Percentiles rank a stretch among this genome's conserved stretches.
Evolutionary conservation across 2,888 invertebrate species (phyloP).

Genomic region (Coelinius sp.): DNA sequence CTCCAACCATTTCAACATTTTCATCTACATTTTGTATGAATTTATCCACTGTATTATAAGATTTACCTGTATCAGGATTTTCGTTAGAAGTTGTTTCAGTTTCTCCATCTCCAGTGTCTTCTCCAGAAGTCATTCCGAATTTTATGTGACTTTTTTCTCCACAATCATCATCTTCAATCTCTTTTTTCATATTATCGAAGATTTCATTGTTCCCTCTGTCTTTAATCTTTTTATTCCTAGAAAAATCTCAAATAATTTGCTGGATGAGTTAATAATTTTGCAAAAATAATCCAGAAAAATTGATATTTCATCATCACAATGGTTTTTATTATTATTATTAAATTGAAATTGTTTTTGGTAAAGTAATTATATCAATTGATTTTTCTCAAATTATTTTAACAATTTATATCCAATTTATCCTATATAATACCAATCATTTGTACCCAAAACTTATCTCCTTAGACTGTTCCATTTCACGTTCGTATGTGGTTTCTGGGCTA

Average conservation of each 20-base stretch:
- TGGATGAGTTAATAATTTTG: too few relatives aligned
- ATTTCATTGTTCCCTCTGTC: too few relatives aligned
- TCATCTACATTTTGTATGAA: not conserved
- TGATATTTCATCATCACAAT: too few relatives aligned
- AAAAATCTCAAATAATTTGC: too few relatives aligned
- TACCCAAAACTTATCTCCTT: constrained; percentile 1
- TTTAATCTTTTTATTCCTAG: too few relatives aligned
- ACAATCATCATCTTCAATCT: not conserved
- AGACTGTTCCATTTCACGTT: constrained; percentile 19
- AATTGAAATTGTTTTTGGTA: too few relatives aligned
- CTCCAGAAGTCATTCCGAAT: not conserved
- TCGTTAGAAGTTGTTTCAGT: not conserved
- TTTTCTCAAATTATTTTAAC: too few relatives aligned
- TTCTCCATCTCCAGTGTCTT: not conserved
- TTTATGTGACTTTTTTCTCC: not conserved
- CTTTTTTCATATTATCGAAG: not conserved
- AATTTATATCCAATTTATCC: constrained; percentile 8
- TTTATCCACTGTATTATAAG: constrained; percentile 1
- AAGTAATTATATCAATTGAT: too few relatives aligned
- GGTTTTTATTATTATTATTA: too few relatives aligned
- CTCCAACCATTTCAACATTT: not conserved
- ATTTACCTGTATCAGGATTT: not conserved
- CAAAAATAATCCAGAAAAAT: too few relatives aligned
- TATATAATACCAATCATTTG: constrained; percentile 25
- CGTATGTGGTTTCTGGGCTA: constrained; percentile 56